Percentiles rank a stretch among this genome's conserved stretches.
phyloP scores from a whole-genome alignment of 1,140 invertebrate genomes.

The Thaumatotibia leucotreta region DNA sequence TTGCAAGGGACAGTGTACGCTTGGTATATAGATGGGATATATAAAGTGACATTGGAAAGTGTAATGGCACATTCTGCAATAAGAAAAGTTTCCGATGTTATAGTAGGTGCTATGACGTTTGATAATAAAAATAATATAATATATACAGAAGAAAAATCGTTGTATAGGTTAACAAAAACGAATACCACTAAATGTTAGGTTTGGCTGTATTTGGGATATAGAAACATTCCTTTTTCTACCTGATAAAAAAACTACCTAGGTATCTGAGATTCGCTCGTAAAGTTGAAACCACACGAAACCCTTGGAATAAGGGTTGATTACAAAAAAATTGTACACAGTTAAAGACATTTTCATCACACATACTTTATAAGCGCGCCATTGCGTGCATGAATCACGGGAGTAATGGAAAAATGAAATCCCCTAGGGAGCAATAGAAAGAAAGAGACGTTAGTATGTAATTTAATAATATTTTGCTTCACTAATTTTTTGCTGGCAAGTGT shows the following conservation, averaged over 20 bases:
- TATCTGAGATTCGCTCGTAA: too few species aligned
- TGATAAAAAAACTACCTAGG: background rate
- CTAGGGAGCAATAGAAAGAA: too few species aligned
- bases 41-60: slow-evolving; percentile 43
- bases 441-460: too few species aligned
- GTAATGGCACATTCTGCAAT: slow-evolving; percentile 39
- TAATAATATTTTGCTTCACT: too few species aligned
- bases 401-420: too few species aligned
- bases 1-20: slow-evolving; percentile 44
- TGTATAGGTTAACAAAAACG: slow-evolving; percentile 41
- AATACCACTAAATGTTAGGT: slow-evolving; percentile 25
- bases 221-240: background rate
- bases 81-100: slow-evolving; percentile 37
- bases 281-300: too few species aligned
- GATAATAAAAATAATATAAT: slow-evolving; percentile 62
- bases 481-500: too few species aligned
- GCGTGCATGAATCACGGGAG: too few species aligned
- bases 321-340: too few species aligned
- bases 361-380: too few species aligned
- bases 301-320: too few species aligned
- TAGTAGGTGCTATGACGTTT: slow-evolving; percentile 52
- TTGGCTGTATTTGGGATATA: slow-evolving; percentile 26
- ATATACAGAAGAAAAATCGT: slow-evolving; percentile 40
- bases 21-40: slow-evolving; percentile 64
- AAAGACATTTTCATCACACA: too few species aligned